These are phyloP conservation scores for Tachysurus fulvidraco DNA, from an alignment of 2,113 vertebrate species.

Conservation along the genomic window DNA sequence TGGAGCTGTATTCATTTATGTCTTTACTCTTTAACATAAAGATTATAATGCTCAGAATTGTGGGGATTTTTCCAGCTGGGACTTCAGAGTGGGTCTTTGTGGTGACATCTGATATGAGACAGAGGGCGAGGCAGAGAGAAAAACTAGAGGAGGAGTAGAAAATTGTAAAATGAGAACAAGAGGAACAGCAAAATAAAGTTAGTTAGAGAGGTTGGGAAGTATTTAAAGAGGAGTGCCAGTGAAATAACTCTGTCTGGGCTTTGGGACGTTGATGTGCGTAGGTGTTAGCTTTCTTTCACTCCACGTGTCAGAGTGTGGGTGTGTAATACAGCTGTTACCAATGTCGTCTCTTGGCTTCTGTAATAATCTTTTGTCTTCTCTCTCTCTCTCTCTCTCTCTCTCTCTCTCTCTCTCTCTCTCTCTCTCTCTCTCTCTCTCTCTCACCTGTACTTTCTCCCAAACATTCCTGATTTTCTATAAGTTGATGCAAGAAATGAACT, in stretches of 20 bases:
- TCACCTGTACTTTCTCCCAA: neutral
- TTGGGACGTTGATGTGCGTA: conserved; percentile 31
- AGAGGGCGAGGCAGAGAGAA: neutral
- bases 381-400: neutral
- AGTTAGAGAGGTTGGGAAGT: neutral
- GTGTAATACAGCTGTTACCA: conserved; percentile 37
- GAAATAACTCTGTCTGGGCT: conserved; percentile 35
- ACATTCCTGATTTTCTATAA: neutral
- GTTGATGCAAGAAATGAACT: neutral
- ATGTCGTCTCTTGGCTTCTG: conserved; percentile 12
- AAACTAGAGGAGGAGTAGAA: conserved; percentile 1
- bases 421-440: neutral
- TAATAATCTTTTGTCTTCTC: neutral
- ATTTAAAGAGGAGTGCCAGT: conserved; percentile 9
- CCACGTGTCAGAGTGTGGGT: conserved; percentile 32
- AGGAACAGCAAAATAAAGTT: neutral
- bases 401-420: neutral
- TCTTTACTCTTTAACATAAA: neutral
- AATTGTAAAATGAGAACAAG: conserved; percentile 8
- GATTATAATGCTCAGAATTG: conserved; percentile 31
- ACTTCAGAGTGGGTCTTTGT: conserved; percentile 30
- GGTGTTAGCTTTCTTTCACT: conserved; percentile 40
- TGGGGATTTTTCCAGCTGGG: conserved; percentile 29
- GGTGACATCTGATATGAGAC: conserved; percentile 37
- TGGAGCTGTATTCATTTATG: conserved; percentile 28